A percentile compares a stretch with the other conserved stretches of the same genome.
Evolutionary conservation across 1,140 invertebrate species (phyloP).

Genomic region (Orussus abietinus): DNA sequence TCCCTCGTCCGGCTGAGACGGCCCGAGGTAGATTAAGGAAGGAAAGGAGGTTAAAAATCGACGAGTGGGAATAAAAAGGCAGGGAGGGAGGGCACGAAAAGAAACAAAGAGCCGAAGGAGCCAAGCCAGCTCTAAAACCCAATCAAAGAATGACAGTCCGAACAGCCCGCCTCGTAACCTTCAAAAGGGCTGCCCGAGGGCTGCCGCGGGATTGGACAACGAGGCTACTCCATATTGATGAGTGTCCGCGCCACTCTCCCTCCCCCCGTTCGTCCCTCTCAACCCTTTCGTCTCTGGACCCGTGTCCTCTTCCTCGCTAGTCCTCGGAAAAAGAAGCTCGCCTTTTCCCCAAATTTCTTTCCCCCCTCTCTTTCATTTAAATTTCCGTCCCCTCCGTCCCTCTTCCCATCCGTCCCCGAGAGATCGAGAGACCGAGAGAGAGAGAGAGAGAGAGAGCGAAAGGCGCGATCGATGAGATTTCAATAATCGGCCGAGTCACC

Average conservation of each 20-base stretch:
- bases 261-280: constrained; percentile 13
- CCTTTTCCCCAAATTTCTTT: too few species aligned
- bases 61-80: constrained; percentile 16
- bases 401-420: too few species aligned
- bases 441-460: too few species aligned
- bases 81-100: constrained; percentile 21
- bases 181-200: constrained; percentile 32
- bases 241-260: constrained; percentile 24
- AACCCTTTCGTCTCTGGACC: too few species aligned
- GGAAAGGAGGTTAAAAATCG: too few species aligned
- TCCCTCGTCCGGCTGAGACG: too few species aligned
- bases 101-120: constrained; percentile 24
- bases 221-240: constrained; percentile 37
- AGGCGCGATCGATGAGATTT: constrained; percentile 18
- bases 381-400: too few species aligned
- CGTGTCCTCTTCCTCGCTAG: too few species aligned
- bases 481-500: constrained; percentile 13
- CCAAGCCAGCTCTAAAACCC: constrained; percentile 32
- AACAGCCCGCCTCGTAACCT: constrained; percentile 37
- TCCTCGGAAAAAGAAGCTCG: too few species aligned
- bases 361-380: neutral
- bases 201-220: constrained; percentile 30
- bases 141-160: constrained; percentile 41
- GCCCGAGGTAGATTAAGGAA: too few species aligned
- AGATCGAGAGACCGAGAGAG: too few species aligned